Conservation (phyloP, 2,888 invertebrate species). For the Crocallis elinguaria region DNA sequence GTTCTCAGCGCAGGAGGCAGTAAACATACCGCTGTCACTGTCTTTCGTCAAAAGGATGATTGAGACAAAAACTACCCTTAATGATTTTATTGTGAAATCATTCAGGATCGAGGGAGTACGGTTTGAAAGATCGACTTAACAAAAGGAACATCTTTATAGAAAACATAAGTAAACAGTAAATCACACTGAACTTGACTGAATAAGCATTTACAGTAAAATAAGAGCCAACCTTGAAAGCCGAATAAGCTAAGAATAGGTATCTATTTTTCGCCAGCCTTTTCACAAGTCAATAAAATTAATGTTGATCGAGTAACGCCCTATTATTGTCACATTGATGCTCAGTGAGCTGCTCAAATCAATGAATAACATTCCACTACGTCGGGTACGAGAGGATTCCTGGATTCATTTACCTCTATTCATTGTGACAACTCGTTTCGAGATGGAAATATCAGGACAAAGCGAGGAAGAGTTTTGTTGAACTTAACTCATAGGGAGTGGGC, state of each 20-base stretch:
- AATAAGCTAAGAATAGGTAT: not conserved
- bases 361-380: constrained; percentile 6
- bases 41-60: constrained; percentile 15
- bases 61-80: constrained; percentile 16
- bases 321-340: constrained; percentile 15
- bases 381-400: not conserved
- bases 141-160: not conserved
- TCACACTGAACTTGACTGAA: no score
- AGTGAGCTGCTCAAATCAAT: constrained; percentile 14
- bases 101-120: constrained; percentile 19
- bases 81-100: constrained; percentile 26
- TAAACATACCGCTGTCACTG: constrained; percentile 30
- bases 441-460: not conserved
- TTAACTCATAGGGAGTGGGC: no score
- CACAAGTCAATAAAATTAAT: constrained; percentile 3
- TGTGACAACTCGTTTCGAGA: constrained; percentile 3
- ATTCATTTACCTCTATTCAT: constrained; percentile 1
- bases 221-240: not conserved
- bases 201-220: no score
- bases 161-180: no score
- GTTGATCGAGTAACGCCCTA: not conserved
- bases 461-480: no score
- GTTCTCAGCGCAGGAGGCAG: constrained; percentile 24
- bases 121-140: not conserved
- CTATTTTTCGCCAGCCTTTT: not conserved